Percentiles rank a stretch among this genome's conserved stretches.
Conservation (phyloP, 2,888 invertebrate genomes). For the Sesamia inferens region DNA sequence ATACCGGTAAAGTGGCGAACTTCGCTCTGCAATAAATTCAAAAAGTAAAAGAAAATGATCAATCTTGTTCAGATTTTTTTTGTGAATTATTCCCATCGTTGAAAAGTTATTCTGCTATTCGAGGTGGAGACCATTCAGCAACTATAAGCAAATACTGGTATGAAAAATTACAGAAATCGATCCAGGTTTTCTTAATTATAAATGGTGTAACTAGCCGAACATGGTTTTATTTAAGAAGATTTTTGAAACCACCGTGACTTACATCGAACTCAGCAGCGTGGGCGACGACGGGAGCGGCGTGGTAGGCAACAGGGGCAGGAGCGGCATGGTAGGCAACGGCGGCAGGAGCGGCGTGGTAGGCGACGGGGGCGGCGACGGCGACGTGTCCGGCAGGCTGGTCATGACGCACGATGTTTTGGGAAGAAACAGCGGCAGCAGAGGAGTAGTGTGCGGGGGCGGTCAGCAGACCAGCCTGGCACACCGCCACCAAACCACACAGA, state of each 20-base stretch:
- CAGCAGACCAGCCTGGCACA: constrained; percentile 75
- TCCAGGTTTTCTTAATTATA: too few species aligned
- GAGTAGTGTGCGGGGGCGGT: constrained; percentile 76
- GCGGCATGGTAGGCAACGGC: constrained; percentile 44
- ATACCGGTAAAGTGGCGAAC: too few species aligned
- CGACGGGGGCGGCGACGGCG: constrained; percentile 61
- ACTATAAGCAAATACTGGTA: too few species aligned
- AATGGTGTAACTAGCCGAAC: too few species aligned
- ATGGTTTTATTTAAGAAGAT: too few species aligned
- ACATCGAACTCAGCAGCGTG: constrained; percentile 52
- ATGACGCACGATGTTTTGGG: constrained; percentile 77
- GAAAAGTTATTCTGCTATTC: too few species aligned
- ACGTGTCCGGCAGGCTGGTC: constrained; percentile 69
- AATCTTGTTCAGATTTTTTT: too few species aligned
- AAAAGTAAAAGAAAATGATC: too few species aligned
- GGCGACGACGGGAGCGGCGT: constrained; percentile 78
- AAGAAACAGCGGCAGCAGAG: constrained; percentile 74
- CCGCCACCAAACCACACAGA: constrained; percentile 75
- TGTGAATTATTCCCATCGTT: too few species aligned
- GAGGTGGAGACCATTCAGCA: too few species aligned
- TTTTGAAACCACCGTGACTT: not conserved
- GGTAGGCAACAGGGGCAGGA: constrained; percentile 59
- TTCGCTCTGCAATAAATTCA: too few species aligned
- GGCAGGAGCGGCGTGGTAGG: constrained; percentile 40
- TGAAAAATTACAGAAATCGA: too few species aligned